phyloP scores from a whole-genome alignment of 2,888 invertebrate species.

The Ormia ochracea region DNA sequence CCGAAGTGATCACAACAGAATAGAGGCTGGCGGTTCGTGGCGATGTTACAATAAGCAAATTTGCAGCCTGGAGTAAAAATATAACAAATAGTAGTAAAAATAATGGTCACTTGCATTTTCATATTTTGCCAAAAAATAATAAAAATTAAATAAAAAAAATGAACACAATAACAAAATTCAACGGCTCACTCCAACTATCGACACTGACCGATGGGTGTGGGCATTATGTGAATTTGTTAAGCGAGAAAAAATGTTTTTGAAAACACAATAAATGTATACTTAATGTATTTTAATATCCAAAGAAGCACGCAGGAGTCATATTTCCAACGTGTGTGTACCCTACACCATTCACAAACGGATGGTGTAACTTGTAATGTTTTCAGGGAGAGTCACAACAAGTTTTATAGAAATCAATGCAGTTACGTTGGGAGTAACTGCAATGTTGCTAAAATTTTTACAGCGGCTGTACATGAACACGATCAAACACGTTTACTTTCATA shows the following conservation, averaged over 20 bases:
- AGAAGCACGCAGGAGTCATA: conserved; percentile 16
- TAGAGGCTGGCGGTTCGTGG: conserved; percentile 5
- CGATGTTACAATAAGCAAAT: conserved; percentile 7
- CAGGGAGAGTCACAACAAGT: background rate
- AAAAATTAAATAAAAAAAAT: background rate
- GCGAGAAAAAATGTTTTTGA: background rate
- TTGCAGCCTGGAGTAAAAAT: background rate
- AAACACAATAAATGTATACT: background rate
- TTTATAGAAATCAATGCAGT: background rate
- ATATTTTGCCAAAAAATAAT: conserved; percentile 9
- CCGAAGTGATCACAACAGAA: background rate
- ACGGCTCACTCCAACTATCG: conserved; percentile 29
- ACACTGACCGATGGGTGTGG: conserved; percentile 57
- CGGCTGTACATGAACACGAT: background rate
- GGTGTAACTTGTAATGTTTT: conserved; percentile 1
- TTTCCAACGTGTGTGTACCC: conserved; percentile 10
- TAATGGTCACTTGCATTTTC: conserved; percentile 39
- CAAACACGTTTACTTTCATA: too few species aligned
- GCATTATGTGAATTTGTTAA: conserved; percentile 39
- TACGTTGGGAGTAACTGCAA: background rate
- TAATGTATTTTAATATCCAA: conserved; percentile 28
- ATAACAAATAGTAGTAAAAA: conserved; percentile 27
- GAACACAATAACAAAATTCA: conserved; percentile 16
- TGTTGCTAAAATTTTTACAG: background rate
- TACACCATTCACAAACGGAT: conserved; percentile 8